phyloP scores from a whole-genome alignment of 2,113 vertebrate genomes.

The Oophaga pumilio region DNA sequence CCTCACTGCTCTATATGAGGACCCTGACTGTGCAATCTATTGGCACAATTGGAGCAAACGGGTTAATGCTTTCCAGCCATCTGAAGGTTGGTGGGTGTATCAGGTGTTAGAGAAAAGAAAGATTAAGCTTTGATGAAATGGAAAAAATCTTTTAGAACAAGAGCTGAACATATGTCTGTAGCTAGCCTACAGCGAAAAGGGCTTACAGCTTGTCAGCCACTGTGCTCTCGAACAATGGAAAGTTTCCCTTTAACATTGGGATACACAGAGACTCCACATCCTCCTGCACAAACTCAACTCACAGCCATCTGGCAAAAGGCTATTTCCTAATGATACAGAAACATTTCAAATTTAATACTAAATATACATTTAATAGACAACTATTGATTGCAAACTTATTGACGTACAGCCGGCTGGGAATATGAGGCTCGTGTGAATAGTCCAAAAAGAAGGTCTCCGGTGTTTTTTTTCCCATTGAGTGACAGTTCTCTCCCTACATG shows the following conservation, averaged over 20 bases:
- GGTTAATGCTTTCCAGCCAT: neutral
- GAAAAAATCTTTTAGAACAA: neutral
- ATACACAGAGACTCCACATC: neutral
- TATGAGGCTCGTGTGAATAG: too few relatives aligned
- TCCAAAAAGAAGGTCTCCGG: too few relatives aligned
- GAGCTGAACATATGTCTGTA: slow-evolving; percentile 31
- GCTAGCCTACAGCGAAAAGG: slow-evolving; percentile 18
- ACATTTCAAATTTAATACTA: neutral
- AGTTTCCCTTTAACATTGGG: neutral
- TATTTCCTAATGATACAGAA: neutral
- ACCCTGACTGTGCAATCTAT: neutral
- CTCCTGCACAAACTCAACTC: neutral
- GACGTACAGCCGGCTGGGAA: neutral
- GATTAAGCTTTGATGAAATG: slow-evolving; percentile 24
- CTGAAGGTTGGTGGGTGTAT: slow-evolving; percentile 18
- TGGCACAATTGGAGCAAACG: too few relatives aligned
- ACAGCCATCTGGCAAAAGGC: slow-evolving; percentile 20
- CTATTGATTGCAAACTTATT: neutral
- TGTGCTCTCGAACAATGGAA: slow-evolving; percentile 16
- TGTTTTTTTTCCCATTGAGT: too few relatives aligned
- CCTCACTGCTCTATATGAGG: neutral
- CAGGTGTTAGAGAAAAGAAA: neutral
- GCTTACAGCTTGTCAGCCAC: slow-evolving; percentile 5
- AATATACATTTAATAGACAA: neutral
- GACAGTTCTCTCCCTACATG: too few relatives aligned